Base-by-base conservation (phyloP, 2,113 vertebrate species). In the Seriola dumerili region DNA sequence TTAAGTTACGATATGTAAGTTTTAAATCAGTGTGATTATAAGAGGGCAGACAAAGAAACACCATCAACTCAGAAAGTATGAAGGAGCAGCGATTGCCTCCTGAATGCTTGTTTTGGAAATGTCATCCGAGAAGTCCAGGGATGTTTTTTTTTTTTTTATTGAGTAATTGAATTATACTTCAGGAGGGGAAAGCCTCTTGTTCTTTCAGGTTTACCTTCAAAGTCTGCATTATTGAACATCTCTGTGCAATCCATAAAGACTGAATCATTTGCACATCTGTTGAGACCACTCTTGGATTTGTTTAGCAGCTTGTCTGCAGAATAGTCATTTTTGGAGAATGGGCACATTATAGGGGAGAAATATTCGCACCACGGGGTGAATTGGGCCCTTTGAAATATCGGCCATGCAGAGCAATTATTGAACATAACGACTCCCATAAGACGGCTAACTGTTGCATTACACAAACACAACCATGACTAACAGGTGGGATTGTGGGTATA, bases 371-470 rank as follows among this genome's bases (percentile, higher is more conserved):
- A 68, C 23, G 36, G 25, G 29, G 17, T 42, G 48, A 38, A 3
- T 2, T 38, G 48, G 57, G 65, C 77, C 52, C 25, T 73, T 64
- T 74, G 52, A 63, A 76, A 61, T 13, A 55, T 72, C 13, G 2
- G 72, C 55, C 48, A 72, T 46, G 25, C 44, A 40, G 67, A 68
- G 74, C 40, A 67, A 40, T 62, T 34, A 71, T 64, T 77, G 54
- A 42, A 64, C 17, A 68, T 29, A 57, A 76, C 54, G 76, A 54
- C 72, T 83, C 63, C 80, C 70, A 59, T 3, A 63, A 63, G 70
- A 72, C 62, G 40, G 46, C 25, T 69, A n/a, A 72, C 36, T 32
- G 32, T 44, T 48, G 25, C 16, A 75, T 75, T 61, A 75, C 36
- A 55, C 10, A 63, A 34, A 34, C 63, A 63, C 23, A 67, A 16